Base-by-base conservation (phyloP, 1,140 invertebrate genomes). In the Colletes latitarsis region DNA sequence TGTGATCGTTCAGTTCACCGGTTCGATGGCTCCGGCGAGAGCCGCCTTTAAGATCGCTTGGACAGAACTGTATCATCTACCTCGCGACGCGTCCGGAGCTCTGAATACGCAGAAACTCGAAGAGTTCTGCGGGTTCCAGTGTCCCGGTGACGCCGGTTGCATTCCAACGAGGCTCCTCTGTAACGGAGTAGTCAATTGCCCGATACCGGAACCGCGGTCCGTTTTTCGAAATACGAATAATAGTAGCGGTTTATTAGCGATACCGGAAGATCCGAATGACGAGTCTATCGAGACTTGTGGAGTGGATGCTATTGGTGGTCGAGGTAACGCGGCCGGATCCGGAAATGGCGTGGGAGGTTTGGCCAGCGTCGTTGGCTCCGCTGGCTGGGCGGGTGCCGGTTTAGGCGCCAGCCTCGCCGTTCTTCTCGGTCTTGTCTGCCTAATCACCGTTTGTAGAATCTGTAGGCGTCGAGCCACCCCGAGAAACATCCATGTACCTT, bases 41-140 rank as follows among this genome's bases (percentile, higher is more conserved):
- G 96, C 97, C 2, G 95, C 96, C 1, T 98, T 98, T 88, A 97
- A 97, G 91, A 96, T 98, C 43, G 96, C 96, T 4, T 98, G 97
- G 97, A 98, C 97, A 4, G 97, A 98, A 88, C 93, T 98, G n/a
- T 97, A 96, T 88, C 97, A 98, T 90, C 92, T 98, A 79, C 97
- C 97, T 0, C 94, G 97, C 73, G 97, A 98, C 90, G 94, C 95
- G 12, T 96, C 97, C 81, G 97, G 97, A 1, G 96, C 95, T n/a
- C 89, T 97, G 55, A 96, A 96, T 94, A 96, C 95, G 94, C 96
- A 78, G 94, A 97, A 92, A 93, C 88, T 93, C 1, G 94, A 94
- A 71, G 94, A 94, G 66, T 93, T 91, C 12, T 97, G 97, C 87
- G 96, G 96, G 80, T 98, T 98, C 85, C 94, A 96, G 64, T 98